Base-by-base conservation (phyloP, 2,797 vertebrate species). In the Lutjanus argentimaculatus region DNA sequence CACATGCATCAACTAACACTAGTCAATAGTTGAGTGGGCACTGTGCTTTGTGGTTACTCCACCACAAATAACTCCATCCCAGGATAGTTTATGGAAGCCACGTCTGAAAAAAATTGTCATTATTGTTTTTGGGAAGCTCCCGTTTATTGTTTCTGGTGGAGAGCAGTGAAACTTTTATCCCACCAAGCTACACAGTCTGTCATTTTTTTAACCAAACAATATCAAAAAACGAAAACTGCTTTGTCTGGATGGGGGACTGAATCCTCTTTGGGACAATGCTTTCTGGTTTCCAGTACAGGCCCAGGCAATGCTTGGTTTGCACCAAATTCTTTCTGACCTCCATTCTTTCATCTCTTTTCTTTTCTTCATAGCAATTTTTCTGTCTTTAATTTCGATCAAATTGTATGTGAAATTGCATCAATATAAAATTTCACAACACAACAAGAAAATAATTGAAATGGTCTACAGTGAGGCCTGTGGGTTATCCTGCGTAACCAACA, bases 41-140 rank as follows among this genome's bases (percentile, higher is more conserved):
- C 2, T 4, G 25, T 4, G 4, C 25, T 56, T 9, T 67, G 48
- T 62, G 73, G 79, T 61, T 52, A 48, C 48, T n/a, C 10, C 52
- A 45, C 14, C 16, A 25, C 8, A 10, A 46, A 19, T 74, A 11
- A 36, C 72, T n/a, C 72, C 11, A 55, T 19, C 6, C 11, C 11
- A 22, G 11, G 3, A 17, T 62, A 61, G 61, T 64, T n/a, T 43
- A 67, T 25, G 53, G 10, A 57, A 53, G 22, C 40, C 25, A 52
- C 14, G 14, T 55, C 61, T 51, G 19, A 14, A 36, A 46, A 30
- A 30, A 30, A 30, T 19, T 58, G 8, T 58, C 43, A n/a, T 57
- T 77, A 57, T 65, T 71, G 52, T 58, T 75, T 80, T 65, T 75
- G 72, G 61, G 56, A 22, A 58, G 45, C 43, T 17, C n/a, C 19